Conservation (phyloP, 2,113 vertebrate genomes). For the Stomatorhinus ivindoensis region DNA sequence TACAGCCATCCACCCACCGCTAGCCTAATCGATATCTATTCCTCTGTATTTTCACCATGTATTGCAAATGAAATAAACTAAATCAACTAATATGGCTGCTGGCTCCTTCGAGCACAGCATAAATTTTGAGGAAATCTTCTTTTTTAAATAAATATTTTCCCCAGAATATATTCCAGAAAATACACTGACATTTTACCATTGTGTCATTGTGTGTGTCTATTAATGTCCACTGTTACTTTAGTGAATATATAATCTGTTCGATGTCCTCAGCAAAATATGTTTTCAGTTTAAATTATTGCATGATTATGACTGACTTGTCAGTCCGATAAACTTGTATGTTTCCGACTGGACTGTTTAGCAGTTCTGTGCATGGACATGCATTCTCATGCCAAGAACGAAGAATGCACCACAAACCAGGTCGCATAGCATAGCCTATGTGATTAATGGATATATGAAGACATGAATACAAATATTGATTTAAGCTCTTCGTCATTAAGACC, state of each 20-base stretch:
- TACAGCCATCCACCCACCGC: not conserved
- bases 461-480: not conserved
- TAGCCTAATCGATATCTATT: not conserved
- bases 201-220: not conserved
- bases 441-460: not conserved
- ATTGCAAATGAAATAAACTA: not conserved
- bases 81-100: not conserved
- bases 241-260: not conserved
- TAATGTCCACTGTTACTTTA: not conserved
- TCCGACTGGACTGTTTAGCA: not conserved
- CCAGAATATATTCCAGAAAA: not conserved
- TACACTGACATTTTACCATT: not conserved
- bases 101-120: not conserved
- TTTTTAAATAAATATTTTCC: not conserved
- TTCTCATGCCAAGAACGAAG: not conserved
- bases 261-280: not conserved
- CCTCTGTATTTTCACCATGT: not conserved
- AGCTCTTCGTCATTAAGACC: not conserved
- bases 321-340: not conserved
- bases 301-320: not conserved
- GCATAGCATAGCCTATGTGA: not conserved
- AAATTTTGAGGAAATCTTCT: not conserved
- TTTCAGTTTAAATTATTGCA: not conserved
- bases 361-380: not conserved
- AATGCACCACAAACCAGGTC: not conserved